Conservation (phyloP, 2,113 vertebrate species). For the Psittacula cyanocephala region DNA sequence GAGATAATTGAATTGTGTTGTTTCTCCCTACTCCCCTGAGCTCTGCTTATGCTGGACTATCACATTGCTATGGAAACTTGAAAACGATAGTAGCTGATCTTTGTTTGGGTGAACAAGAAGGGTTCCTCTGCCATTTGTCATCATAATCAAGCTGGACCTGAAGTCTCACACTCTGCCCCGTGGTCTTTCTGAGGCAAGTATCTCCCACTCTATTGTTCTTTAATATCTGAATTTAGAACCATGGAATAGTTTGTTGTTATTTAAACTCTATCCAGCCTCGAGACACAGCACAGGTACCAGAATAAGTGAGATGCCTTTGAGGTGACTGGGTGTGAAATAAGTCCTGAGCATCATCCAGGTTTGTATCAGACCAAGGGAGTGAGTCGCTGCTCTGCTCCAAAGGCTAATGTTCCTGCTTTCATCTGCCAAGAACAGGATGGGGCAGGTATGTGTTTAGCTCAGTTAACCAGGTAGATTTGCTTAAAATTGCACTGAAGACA, state of each 20-base stretch:
- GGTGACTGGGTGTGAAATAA: neutral
- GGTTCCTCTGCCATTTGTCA: conserved; percentile 8
- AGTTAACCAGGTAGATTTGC: neutral
- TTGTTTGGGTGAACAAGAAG: conserved; percentile 18
- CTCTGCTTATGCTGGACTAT: conserved; percentile 30
- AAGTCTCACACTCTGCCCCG: neutral
- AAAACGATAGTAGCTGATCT: neutral
- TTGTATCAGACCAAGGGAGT: neutral
- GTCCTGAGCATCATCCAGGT: neutral
- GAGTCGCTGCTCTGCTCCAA: neutral
- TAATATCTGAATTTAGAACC: neutral
- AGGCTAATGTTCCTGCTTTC: neutral
- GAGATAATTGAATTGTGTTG: conserved; percentile 74
- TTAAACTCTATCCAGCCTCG: neutral
- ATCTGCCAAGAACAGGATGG: neutral
- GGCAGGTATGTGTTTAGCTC: neutral
- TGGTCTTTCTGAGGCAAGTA: neutral
- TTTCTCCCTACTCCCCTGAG: neutral
- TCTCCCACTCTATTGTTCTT: neutral
- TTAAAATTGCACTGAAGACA: neutral
- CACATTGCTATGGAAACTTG: conserved; percentile 58
- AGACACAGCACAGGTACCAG: neutral
- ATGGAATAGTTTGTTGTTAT: neutral
- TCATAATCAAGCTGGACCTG: neutral
- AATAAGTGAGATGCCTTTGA: neutral